Evolutionary conservation across 1,140 invertebrate genomes (phyloP).

Genomic region (Matsumurasca onukii): DNA sequence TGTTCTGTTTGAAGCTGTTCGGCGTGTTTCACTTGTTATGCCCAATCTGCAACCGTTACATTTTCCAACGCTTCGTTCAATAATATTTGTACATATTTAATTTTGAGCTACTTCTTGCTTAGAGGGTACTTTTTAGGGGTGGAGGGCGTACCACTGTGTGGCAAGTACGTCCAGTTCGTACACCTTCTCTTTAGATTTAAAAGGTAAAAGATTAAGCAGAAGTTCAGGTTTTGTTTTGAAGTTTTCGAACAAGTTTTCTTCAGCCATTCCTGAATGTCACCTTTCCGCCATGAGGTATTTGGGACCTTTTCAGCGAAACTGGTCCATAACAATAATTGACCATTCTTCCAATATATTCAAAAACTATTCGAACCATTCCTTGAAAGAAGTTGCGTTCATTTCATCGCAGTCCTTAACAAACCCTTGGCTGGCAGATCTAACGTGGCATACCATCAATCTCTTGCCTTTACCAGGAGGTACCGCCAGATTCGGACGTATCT

Average conservation of each 20-base stretch:
- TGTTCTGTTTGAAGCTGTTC: too few relatives aligned
- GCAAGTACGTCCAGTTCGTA: slow-evolving; percentile 30
- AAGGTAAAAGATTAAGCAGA: not conserved
- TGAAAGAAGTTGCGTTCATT: too few relatives aligned
- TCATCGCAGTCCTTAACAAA: not conserved
- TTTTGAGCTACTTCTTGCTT: too few relatives aligned
- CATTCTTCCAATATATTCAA: slow-evolving; percentile 4
- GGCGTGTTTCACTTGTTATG: too few relatives aligned
- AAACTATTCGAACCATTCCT: not conserved
- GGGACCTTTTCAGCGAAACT: not conserved
- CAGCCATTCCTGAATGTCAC: too few relatives aligned
- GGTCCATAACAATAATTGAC: not conserved
- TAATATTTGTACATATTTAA: slow-evolving; percentile 40
- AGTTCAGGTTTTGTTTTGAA: not conserved
- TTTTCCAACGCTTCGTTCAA: too few relatives aligned
- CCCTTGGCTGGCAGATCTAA: not conserved
- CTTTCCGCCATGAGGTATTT: not conserved
- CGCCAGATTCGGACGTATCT: not conserved
- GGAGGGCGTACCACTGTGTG: slow-evolving; percentile 40
- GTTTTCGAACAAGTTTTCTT: not conserved
- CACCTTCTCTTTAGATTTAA: slow-evolving; percentile 8
- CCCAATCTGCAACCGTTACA: too few relatives aligned
- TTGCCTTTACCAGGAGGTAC: not conserved
- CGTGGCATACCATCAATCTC: not conserved
- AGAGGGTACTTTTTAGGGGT: slow-evolving; percentile 40